These are phyloP conservation scores for Acanthaster planci DNA, from an alignment of 35 echinoderm and acorn worm genomes.

Conservation along the genomic window DNA sequence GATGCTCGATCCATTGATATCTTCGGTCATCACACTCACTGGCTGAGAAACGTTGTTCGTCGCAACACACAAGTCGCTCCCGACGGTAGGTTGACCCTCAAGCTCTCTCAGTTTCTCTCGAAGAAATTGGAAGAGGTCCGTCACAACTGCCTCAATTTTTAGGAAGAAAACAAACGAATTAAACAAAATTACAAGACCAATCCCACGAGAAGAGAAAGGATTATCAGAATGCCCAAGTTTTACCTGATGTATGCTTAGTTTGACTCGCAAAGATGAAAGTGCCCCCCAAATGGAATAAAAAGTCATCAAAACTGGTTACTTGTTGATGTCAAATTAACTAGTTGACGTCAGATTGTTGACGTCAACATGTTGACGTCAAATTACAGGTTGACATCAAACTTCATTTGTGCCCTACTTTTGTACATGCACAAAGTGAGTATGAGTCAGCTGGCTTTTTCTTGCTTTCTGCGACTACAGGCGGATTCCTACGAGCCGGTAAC, in stretches of 20 bases:
- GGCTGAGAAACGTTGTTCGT: slow-evolving; percentile 69
- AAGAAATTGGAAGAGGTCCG: not conserved
- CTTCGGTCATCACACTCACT: slow-evolving; percentile 41
- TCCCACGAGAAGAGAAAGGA: not conserved
- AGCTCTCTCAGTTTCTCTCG: not conserved
- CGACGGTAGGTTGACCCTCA: slow-evolving; percentile 49
- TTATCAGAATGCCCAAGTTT: not conserved
- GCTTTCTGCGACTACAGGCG: slow-evolving; percentile 36
- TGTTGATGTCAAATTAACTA: too few species aligned
- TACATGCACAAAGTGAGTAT: too few species aligned
- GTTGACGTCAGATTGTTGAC: too few species aligned
- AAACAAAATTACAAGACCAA: not conserved
- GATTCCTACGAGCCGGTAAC: slow-evolving; percentile 51
- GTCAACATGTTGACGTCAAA: too few species aligned
- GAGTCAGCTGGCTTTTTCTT: not conserved
- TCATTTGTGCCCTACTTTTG: too few species aligned
- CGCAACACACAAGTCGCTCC: slow-evolving; percentile 87
- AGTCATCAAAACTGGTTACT: too few species aligned
- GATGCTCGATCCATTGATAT: slow-evolving; percentile 85
- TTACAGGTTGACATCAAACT: too few species aligned
- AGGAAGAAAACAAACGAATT: not conserved
- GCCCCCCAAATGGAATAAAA: too few species aligned
- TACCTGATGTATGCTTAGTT: too few species aligned
- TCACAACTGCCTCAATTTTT: not conserved
- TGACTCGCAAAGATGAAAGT: too few species aligned